These are phyloP conservation scores for Rhinopomastus cyanomelas DNA, from an alignment of 2,113 vertebrate genomes.

Conservation along the genomic window DNA sequence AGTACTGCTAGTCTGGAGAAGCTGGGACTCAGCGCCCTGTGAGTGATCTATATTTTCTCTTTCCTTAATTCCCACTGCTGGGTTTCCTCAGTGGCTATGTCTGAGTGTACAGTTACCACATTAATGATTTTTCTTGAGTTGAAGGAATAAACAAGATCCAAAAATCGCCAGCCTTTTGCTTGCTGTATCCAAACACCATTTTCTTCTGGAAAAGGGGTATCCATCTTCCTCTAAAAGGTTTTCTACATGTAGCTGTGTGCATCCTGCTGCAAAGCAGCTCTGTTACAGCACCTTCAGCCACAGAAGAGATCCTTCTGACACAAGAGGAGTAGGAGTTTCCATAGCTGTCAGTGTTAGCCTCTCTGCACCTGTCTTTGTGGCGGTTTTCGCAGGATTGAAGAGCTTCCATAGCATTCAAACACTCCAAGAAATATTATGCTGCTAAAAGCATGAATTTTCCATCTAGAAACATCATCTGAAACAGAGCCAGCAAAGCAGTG, in stretches of 20 bases:
- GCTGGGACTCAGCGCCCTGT: not conserved
- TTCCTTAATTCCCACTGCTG: not conserved
- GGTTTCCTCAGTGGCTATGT: not conserved
- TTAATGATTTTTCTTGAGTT: not conserved
- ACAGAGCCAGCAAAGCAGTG: not conserved
- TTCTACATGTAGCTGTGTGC: not conserved
- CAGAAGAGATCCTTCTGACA: not conserved
- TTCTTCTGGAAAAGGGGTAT: not conserved
- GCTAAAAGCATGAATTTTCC: not conserved
- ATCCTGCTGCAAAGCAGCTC: not conserved
- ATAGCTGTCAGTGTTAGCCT: not conserved
- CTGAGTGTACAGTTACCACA: not conserved
- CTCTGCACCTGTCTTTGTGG: not conserved
- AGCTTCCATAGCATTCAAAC: not conserved
- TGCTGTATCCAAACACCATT: not conserved
- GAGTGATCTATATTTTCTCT: accelerated
- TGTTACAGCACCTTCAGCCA: not conserved
- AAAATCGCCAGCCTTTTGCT: not conserved
- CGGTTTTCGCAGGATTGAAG: not conserved
- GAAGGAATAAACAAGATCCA: not conserved
- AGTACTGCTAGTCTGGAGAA: not conserved
- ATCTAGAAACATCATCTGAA: not conserved
- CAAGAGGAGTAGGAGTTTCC: not conserved
- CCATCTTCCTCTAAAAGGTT: not conserved
- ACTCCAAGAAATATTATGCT: not conserved